These are phyloP conservation scores for Noctua pronuba DNA, from an alignment of 2,888 invertebrate species.

Conservation along the genomic window DNA sequence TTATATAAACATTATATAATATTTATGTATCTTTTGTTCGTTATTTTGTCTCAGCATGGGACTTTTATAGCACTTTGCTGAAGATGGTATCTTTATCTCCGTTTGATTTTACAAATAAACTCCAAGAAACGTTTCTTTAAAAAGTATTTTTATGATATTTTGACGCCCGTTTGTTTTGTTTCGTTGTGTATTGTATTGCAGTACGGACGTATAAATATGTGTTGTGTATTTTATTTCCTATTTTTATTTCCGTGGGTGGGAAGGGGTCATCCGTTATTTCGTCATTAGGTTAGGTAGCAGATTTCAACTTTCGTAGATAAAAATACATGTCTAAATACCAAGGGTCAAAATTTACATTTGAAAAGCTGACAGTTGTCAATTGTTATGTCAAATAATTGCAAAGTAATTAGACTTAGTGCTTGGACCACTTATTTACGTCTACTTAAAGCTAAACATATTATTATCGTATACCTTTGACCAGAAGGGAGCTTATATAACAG, in stretches of 20 bases:
- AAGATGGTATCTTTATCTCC: slow-evolving; percentile 56
- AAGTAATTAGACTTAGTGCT: too few relatives aligned
- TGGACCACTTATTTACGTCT: too few relatives aligned
- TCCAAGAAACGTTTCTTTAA: slow-evolving; percentile 14
- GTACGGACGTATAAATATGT: slow-evolving; percentile 39
- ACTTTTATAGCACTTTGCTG: slow-evolving; percentile 50
- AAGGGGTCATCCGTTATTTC: slow-evolving; percentile 19
- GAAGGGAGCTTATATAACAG: too few relatives aligned
- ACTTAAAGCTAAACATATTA: too few relatives aligned
- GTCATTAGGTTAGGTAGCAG: background rate
- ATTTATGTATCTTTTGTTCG: slow-evolving; percentile 52
- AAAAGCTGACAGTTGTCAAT: too few relatives aligned
- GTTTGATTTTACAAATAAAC: slow-evolving; percentile 31
- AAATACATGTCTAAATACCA: background rate
- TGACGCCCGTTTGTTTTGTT: slow-evolving; percentile 26
- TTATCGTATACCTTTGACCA: too few relatives aligned
- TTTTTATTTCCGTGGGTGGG: slow-evolving; percentile 36
- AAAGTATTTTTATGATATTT: slow-evolving; percentile 40
- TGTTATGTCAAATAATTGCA: too few relatives aligned
- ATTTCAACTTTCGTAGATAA: background rate
- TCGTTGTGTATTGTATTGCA: slow-evolving; percentile 15
- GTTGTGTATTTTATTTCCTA: slow-evolving; percentile 29
- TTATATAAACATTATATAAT: slow-evolving; percentile 50
- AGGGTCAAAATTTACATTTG: background rate
- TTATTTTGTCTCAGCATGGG: slow-evolving; percentile 58